Percentiles rank a stretch among this genome's conserved stretches.
Conservation (phyloP, 1,140 invertebrate species). For the Cyclina sinensis region DNA sequence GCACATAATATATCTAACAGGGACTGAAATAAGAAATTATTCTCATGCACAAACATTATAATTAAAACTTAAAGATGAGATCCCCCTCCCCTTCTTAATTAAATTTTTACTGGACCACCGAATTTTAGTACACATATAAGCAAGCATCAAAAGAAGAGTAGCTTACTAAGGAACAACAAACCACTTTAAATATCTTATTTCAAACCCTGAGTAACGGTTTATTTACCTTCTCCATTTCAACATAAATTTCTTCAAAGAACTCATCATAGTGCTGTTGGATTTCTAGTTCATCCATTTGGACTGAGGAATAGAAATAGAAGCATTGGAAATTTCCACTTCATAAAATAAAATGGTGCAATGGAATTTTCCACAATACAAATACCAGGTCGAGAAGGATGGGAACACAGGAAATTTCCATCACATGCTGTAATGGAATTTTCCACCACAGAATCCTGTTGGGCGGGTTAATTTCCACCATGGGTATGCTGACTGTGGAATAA, state of each 20-base stretch:
- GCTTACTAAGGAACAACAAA: neutral
- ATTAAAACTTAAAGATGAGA: neutral
- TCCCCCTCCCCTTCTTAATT: neutral
- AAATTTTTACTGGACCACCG: neutral
- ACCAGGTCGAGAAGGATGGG: neutral
- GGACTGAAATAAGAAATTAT: constrained; percentile 27
- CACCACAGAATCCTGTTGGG: neutral
- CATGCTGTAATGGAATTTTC: constrained; percentile 16
- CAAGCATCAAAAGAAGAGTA: neutral
- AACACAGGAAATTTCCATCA: constrained; percentile 13
- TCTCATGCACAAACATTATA: neutral
- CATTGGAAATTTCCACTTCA: constrained; percentile 51
- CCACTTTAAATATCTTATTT: constrained; percentile 2
- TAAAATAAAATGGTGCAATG: constrained; percentile 1
- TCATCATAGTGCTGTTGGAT: constrained; percentile 99
- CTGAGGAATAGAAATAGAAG: constrained; percentile 75
- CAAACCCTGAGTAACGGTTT: constrained; percentile 23
- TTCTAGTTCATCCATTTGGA: constrained; percentile 87
- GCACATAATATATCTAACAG: constrained; percentile 1
- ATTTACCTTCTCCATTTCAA: constrained; percentile 94
- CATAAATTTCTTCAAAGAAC: constrained; percentile 99
- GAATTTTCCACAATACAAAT: neutral
- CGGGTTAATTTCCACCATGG: neutral
- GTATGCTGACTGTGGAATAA: neutral
- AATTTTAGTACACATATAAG: neutral